phyloP scores from a whole-genome alignment of 2,113 vertebrate genomes.

The Lampris incognitus region DNA sequence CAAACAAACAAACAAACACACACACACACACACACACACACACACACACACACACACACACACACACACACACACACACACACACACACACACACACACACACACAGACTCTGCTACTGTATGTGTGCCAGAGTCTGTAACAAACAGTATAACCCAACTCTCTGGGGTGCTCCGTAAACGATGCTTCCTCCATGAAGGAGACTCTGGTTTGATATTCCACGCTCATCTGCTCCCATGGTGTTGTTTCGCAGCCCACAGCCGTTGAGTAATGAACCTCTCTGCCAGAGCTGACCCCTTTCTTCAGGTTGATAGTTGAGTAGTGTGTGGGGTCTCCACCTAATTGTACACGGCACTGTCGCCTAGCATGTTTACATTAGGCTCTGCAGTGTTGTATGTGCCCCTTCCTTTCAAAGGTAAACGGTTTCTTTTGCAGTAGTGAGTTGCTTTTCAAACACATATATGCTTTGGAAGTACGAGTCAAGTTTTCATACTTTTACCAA shows the following conservation, averaged over 20 bases:
- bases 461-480: not conserved
- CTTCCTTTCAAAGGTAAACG: too few species aligned
- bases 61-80: not conserved
- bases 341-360: not conserved
- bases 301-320: conserved; percentile 20
- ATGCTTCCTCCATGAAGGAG: conserved; percentile 45
- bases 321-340: conserved; percentile 11
- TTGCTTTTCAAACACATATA: not conserved
- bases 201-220: conserved; percentile 51
- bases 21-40: not conserved
- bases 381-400: not conserved
- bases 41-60: not conserved
- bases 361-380: not conserved
- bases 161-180: conserved; percentile 46
- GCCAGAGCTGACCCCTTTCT: conserved; percentile 20
- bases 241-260: conserved; percentile 23
- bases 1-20: not conserved
- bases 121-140: conserved; percentile 6
- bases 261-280: conserved; percentile 57
- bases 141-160: conserved; percentile 45
- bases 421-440: not conserved
- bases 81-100: not conserved
- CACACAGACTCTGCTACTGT: not conserved
- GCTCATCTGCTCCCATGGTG: conserved; percentile 39
- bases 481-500: not conserved